These are phyloP conservation scores for Irena cyanogastra DNA, from an alignment of 2,113 vertebrate species.

Conservation along the genomic window DNA sequence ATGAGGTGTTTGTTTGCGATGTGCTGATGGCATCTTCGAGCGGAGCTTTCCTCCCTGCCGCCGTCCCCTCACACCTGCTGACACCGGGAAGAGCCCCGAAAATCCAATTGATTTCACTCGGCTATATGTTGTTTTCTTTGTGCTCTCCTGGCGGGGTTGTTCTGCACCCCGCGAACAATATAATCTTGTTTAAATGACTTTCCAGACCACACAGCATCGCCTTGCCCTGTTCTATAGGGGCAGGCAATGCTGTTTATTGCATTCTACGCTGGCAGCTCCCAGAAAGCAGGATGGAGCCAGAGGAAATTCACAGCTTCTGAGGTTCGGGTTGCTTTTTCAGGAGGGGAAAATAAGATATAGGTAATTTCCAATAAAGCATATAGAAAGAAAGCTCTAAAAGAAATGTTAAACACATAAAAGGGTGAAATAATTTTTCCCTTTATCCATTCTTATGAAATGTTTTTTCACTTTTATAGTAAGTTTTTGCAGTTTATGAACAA, in stretches of 20 bases:
- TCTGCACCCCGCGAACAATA: not conserved
- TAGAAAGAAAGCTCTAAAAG: not conserved
- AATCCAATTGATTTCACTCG: not conserved
- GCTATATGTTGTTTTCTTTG: not conserved
- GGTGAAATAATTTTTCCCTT: not conserved
- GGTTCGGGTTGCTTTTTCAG: not conserved
- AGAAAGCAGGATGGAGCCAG: not conserved
- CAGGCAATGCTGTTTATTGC: not conserved
- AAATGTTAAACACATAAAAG: not conserved
- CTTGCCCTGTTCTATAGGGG: not conserved
- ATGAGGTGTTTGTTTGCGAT: conserved; percentile 16
- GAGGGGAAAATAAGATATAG: not conserved
- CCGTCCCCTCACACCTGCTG: not conserved
- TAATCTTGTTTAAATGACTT: conserved; percentile 48
- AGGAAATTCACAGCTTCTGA: not conserved
- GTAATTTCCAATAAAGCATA: not conserved
- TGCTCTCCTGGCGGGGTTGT: not conserved
- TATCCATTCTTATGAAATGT: not conserved
- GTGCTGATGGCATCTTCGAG: not conserved
- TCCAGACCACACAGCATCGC: conserved; percentile 45
- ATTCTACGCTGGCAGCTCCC: not conserved
- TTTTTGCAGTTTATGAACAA: not conserved
- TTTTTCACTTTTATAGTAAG: not conserved
- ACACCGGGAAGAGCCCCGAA: not conserved
- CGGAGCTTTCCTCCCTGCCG: not conserved